phyloP scores from a whole-genome alignment of 2,113 vertebrate genomes.

The Myocastor coypus region DNA sequence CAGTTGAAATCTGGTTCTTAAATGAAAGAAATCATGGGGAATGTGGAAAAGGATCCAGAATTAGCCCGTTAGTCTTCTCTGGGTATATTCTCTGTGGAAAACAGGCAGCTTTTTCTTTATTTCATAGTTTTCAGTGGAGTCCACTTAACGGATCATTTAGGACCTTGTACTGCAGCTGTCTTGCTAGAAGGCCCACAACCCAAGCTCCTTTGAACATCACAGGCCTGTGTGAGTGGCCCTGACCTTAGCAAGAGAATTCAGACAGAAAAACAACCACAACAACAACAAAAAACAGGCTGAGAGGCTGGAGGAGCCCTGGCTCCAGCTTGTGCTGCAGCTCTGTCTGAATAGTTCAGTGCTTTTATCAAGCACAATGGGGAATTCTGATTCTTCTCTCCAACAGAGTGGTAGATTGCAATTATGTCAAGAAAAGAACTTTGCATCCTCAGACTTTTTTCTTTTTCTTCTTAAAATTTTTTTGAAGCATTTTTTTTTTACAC shows the following conservation, averaged over 20 bases:
- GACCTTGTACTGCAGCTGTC: slow-evolving; percentile 5
- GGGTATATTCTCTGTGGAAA: not conserved
- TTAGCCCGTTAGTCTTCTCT: not conserved
- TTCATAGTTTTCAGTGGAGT: not conserved
- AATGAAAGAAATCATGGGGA: not conserved
- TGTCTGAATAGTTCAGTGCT: not conserved
- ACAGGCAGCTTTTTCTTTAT: not conserved
- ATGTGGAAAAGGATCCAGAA: not conserved
- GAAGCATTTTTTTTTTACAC: too few relatives aligned
- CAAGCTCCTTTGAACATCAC: not conserved
- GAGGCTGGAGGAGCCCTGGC: not conserved
- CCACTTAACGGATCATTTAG: slow-evolving; percentile 55
- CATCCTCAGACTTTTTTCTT: not conserved
- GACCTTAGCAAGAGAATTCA: not conserved
- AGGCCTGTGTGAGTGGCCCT: accelerated
- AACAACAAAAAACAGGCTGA: not conserved
- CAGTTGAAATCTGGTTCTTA: not conserved
- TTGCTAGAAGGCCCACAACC: not conserved
- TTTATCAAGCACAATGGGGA: not conserved
- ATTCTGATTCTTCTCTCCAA: not conserved
- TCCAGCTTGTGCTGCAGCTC: not conserved
- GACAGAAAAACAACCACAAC: not conserved
- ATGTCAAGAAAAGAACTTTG: slow-evolving; percentile 10
- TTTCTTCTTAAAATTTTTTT: too few relatives aligned
- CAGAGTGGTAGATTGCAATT: not conserved